Conservation (phyloP, 2,797 vertebrate genomes). For the Onychomys leucogaster region DNA sequence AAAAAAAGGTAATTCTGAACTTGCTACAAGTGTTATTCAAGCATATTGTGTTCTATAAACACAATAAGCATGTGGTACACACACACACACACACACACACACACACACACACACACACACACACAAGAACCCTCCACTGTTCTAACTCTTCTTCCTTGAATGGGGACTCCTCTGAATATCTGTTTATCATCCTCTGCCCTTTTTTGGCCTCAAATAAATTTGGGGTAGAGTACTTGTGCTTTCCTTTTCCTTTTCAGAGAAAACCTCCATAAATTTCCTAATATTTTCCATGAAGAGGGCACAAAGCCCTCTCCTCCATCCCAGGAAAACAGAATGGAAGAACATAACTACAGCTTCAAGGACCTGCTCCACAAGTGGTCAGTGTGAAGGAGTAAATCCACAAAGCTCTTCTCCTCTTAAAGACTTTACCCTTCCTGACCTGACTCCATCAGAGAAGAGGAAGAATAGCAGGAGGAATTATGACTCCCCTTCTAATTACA, state of each 20-base stretch:
- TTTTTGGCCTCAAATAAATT: background rate
- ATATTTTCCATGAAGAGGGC: background rate
- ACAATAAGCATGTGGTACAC: background rate
- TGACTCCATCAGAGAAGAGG: background rate
- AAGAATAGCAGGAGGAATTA: background rate
- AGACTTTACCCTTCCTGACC: background rate
- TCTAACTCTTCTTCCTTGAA: background rate
- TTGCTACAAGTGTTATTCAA: background rate
- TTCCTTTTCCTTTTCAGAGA: background rate
- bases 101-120: background rate
- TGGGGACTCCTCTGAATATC: background rate
- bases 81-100: background rate
- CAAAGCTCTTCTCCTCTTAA: background rate
- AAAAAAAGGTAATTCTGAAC: background rate
- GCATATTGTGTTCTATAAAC: background rate
- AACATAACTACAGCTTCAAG: background rate
- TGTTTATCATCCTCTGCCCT: background rate
- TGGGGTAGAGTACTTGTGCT: background rate
- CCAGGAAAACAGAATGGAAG: background rate
- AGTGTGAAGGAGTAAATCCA: background rate
- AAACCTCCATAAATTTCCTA: background rate
- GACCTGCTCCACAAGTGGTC: background rate
- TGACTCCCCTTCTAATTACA: background rate
- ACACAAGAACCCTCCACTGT: background rate
- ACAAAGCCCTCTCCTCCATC: background rate